Conservation (phyloP, 2,888 invertebrate genomes). For the Phyllotreta striolata region DNA sequence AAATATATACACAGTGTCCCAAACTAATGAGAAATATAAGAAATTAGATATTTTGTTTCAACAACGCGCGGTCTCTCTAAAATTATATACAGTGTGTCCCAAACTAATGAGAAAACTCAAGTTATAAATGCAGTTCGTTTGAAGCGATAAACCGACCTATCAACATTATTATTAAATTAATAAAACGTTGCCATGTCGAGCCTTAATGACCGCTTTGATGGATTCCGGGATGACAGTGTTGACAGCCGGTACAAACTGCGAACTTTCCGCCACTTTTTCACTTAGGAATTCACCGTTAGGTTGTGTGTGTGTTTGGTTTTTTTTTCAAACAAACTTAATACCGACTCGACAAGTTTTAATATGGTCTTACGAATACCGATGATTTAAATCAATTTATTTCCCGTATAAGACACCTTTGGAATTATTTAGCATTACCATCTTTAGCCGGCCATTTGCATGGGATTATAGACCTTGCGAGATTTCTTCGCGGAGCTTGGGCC, state of each 20-base stretch:
- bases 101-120: no score
- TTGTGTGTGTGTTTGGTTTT: no score
- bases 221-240: neutral
- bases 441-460: constrained; percentile 38
- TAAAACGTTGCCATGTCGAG: no score
- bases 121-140: no score
- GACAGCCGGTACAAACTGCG: constrained; percentile 12
- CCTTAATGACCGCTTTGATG: no score
- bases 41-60: no score
- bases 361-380: constrained; percentile 33
- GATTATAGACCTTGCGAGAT: constrained; percentile 40
- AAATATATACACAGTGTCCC: no score
- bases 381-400: constrained; percentile 39
- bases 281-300: constrained; percentile 22
- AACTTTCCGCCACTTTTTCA: constrained; percentile 16
- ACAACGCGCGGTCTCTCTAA: no score
- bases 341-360: constrained; percentile 28
- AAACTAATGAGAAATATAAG: no score
- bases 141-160: no score
- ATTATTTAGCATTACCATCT: constrained; percentile 40
- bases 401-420: constrained; percentile 38
- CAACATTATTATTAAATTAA: no score
- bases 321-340: constrained; percentile 20
- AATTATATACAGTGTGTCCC: no score
- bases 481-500: constrained; percentile 32